Evolutionary conservation across 2,113 vertebrate species (phyloP).

Genomic region (Paraplagusia blochii): DNA sequence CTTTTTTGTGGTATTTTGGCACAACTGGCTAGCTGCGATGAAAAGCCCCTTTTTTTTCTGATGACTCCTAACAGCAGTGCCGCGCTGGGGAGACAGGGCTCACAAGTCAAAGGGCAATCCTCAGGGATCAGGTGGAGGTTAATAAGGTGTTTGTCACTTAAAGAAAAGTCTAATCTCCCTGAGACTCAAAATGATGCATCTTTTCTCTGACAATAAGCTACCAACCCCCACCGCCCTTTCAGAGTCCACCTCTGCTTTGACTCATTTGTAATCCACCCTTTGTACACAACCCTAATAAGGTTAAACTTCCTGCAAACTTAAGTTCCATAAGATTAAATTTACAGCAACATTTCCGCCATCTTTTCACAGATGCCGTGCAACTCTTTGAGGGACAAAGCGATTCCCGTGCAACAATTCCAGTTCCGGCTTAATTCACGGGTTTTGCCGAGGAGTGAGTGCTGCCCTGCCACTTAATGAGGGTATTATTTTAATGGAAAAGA

Average conservation of each 20-base stretch:
- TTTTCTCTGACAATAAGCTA: constrained; percentile 47
- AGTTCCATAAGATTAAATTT: constrained; percentile 60
- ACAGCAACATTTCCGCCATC: constrained; percentile 58
- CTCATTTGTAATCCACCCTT: constrained; percentile 54
- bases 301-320: constrained; percentile 50
- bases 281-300: constrained; percentile 47
- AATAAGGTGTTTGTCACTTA: constrained; percentile 73
- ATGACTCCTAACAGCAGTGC: constrained; percentile 40
- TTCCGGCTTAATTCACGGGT: constrained; percentile 45
- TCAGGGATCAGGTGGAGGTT: constrained; percentile 57
- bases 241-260: constrained; percentile 45
- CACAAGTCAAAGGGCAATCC: constrained; percentile 74
- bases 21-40: constrained; percentile 24
- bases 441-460: constrained; percentile 44
- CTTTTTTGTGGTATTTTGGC: constrained; percentile 35
- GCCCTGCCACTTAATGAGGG: constrained; percentile 60
- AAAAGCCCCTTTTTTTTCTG: constrained; percentile 62
- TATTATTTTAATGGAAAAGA: constrained; percentile 76
- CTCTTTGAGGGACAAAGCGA: constrained; percentile 43
- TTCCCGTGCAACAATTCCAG: constrained; percentile 68
- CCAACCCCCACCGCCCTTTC: constrained; percentile 23
- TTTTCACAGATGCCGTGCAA: constrained; percentile 25
- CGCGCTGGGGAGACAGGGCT: constrained; percentile 48
- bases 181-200: constrained; percentile 67
- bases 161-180: constrained; percentile 73